Percentiles rank a stretch among this genome's conserved stretches.
Evolutionary conservation across 2,888 invertebrate species (phyloP).

Genomic region (Drosophila buzzatii): DNA sequence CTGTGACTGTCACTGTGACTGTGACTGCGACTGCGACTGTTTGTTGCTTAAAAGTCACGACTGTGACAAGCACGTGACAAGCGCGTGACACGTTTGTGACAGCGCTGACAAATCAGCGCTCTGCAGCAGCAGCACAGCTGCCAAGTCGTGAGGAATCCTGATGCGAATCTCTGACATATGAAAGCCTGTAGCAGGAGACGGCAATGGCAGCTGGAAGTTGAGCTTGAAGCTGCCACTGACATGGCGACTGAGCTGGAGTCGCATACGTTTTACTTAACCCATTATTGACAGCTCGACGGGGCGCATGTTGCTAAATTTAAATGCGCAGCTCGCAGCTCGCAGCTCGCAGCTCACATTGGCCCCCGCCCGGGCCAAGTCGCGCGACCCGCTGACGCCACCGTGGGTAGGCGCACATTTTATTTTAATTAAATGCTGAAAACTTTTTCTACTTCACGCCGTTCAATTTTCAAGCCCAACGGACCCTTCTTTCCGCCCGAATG

Average conservation of each 20-base stretch:
- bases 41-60: conserved; percentile 23
- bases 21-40: neutral
- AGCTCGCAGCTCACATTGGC: neutral
- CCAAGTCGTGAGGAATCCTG: conserved; percentile 3
- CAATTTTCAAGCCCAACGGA: conserved; percentile 35
- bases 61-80: conserved; percentile 31
- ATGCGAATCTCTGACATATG: conserved; percentile 8
- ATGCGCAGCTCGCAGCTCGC: conserved; percentile 3
- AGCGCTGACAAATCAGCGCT: conserved; percentile 48
- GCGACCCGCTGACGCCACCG: neutral
- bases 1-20: no score
- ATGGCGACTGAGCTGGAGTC: neutral
- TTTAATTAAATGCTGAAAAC: conserved; percentile 72
- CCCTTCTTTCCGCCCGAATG: conserved; percentile 2
- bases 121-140: conserved; percentile 4
- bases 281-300: conserved; percentile 39
- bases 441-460: conserved; percentile 40
- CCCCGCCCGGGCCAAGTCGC: neutral
- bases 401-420: conserved; percentile 41
- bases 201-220: neutral
- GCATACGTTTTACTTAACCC: conserved; percentile 34
- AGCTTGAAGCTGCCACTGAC: neutral
- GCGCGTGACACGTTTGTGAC: conserved; percentile 32
- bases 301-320: conserved; percentile 25
- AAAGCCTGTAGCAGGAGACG: neutral